phyloP scores from a whole-genome alignment of 23 tunicate genomes.

The Botrylloides violaceus region DNA sequence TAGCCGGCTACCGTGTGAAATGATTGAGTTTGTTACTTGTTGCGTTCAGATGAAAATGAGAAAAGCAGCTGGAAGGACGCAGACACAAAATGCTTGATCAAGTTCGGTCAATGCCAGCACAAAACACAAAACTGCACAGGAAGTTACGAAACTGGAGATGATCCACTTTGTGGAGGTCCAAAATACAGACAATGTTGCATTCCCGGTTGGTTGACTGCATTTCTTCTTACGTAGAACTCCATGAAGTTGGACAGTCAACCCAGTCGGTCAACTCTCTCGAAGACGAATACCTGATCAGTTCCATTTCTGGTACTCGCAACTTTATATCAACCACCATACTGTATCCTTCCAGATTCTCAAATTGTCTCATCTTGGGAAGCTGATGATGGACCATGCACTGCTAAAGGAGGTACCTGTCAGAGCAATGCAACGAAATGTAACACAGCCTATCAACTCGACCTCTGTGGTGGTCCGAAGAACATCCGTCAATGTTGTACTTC shows the following conservation, averaged over 20 bases:
- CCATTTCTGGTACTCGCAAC: no score
- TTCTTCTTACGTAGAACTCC: neutral
- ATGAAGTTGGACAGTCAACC: neutral
- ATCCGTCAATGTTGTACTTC: constrained; percentile 15
- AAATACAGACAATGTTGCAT: constrained; percentile 40
- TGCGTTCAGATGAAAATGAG: constrained; percentile 7
- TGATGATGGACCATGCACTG: constrained; percentile 5
- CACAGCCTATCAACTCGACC: neutral
- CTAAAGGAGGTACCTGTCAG: constrained; percentile 16
- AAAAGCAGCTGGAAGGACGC: constrained; percentile 24
- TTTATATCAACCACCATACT: no score
- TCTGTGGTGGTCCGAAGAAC: constrained; percentile 18
- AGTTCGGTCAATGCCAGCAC: constrained; percentile 30
- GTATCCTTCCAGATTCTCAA: neutral
- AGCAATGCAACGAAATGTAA: constrained; percentile 13
- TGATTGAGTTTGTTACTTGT: no score
- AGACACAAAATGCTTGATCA: constrained; percentile 22
- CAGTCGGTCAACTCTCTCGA: no score
- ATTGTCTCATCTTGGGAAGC: neutral
- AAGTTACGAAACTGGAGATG: constrained; percentile 2
- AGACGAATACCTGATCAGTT: no score
- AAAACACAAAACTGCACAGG: constrained; percentile 15
- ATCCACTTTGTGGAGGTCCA: constrained; percentile 36
- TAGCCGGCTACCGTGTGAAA: no score
- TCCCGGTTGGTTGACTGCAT: constrained; percentile 13